These are phyloP conservation scores for Phocides pigmalion DNA, from an alignment of 1,140 invertebrate species.

Conservation along the genomic window DNA sequence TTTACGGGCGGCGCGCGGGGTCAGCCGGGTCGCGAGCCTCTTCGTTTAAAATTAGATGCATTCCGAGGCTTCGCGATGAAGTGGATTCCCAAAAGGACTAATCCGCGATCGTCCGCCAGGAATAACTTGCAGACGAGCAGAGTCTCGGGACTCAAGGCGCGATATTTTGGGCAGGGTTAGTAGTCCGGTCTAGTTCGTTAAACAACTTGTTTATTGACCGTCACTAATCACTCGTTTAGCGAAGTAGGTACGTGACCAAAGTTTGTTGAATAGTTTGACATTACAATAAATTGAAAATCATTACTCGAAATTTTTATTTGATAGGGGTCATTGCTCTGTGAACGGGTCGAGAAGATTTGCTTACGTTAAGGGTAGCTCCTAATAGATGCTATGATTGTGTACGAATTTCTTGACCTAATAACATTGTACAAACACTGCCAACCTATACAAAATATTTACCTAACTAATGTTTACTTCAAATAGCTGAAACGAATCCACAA, in stretches of 20 bases:
- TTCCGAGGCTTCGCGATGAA: slow-evolving; percentile 74
- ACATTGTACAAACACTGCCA: neutral
- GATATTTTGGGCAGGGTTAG: slow-evolving; percentile 77
- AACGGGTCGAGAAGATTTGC: slow-evolving; percentile 21
- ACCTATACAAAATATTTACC: neutral
- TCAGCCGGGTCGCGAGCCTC: slow-evolving; percentile 80
- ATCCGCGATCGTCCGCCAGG: slow-evolving; percentile 55
- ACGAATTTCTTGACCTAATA: slow-evolving; percentile 22
- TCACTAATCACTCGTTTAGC: neutral
- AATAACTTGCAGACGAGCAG: slow-evolving; percentile 72
- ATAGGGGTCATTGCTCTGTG: slow-evolving; percentile 19
- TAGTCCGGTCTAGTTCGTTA: slow-evolving; percentile 66
- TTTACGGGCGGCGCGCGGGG: slow-evolving; percentile 75
- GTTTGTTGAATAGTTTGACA: no score
- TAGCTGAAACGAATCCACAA: no score
- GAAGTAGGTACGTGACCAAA: neutral
- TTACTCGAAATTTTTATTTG: slow-evolving; percentile 5
- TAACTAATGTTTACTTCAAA: neutral
- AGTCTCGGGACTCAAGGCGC: slow-evolving; percentile 50
- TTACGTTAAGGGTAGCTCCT: slow-evolving; percentile 42
- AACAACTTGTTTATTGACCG: slow-evolving; percentile 10
- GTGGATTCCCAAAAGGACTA: slow-evolving; percentile 63
- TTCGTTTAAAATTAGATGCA: slow-evolving; percentile 83
- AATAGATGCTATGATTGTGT: slow-evolving; percentile 26
- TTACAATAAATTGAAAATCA: slow-evolving; percentile 3